Base-by-base conservation (phyloP, 1,140 invertebrate species). In the Steinernema feltiae region DNA sequence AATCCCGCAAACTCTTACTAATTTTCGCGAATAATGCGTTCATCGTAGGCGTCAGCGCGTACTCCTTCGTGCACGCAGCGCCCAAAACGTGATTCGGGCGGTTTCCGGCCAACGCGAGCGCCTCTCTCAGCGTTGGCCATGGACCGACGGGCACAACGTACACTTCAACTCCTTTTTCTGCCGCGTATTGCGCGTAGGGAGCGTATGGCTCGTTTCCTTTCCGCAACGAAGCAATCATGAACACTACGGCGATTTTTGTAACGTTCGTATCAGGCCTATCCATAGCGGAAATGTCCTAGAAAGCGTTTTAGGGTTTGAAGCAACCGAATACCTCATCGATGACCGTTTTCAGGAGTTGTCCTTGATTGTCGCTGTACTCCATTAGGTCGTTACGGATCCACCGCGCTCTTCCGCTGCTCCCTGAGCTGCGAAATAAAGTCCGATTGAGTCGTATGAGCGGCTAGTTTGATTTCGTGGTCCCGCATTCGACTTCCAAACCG, bases 401-500 rank as follows among this genome's bases (percentile, higher is more conserved):
- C 2, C 7, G 53, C 53, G 3, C 7, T 63, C 24, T 63, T 63
- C 12, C 53, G 53, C 24, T 63, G 53, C 24, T 63, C 53, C 24
- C 53, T 15, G 12, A 63, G 53, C 24, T 63, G 7, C 3, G 53
- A 12, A 3, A 63, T 3, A 27, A 63, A 63, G 24, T 7, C 12
- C 24, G 53, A 3, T 17, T 12, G 53, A 3, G 53, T 63, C 15
- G 12, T 12, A 27, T 15, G 24, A 21, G 53, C 7, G 12, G 2
- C 15, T 3, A 63, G 12, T 15, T 63, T 27, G 24, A 63, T 63
- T 3, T 12, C 3, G 53, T 63, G 53, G 53, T 63, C 24, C 7
- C 53, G 53, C 53, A 63, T 63, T 27, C 53, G 53, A 63, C 53
- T 63, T 63, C 53, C 53, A 63, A 63, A 63, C 15, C 53, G 53